A percentile compares a stretch with the other conserved stretches of the same genome.
Conservation (phyloP, 2,797 vertebrate species). For the Gymnocypris eckloni region DNA sequence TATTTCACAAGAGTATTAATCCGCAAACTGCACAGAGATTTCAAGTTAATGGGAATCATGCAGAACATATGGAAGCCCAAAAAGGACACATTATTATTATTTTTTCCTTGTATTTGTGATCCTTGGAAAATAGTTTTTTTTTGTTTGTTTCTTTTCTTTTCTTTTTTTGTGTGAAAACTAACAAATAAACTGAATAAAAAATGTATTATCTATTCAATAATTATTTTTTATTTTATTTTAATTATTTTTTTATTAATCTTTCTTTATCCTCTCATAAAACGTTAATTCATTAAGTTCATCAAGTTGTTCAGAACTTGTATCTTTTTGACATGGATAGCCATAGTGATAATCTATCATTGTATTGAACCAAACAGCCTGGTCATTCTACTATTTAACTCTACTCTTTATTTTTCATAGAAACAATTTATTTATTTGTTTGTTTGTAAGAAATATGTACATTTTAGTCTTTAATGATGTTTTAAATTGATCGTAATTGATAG, state of each 20-base stretch:
- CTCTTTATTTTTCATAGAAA: too few relatives aligned
- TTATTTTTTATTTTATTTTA: background rate
- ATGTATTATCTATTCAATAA: background rate
- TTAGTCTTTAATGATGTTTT: background rate
- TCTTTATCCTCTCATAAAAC: background rate
- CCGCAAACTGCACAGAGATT: background rate
- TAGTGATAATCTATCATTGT: background rate
- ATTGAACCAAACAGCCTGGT: background rate
- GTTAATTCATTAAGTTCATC: background rate
- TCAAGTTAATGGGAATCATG: background rate
- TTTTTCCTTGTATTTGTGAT: background rate
- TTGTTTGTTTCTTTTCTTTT: too few relatives aligned
- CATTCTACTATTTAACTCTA: too few relatives aligned
- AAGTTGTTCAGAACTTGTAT: too few relatives aligned
- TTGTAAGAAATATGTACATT: background rate
- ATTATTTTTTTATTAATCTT: background rate
- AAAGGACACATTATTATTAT: too few relatives aligned
- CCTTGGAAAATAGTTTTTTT: background rate
- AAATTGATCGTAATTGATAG: background rate
- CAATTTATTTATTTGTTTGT: background rate
- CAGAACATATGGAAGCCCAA: background rate
- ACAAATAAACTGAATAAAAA: background rate
- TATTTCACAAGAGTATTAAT: background rate
- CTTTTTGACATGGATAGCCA: background rate
- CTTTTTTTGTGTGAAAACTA: background rate